Percentiles rank a stretch among this genome's conserved stretches.
Conservation (phyloP, 1,140 invertebrate genomes). For the Heterodera schachtii region DNA sequence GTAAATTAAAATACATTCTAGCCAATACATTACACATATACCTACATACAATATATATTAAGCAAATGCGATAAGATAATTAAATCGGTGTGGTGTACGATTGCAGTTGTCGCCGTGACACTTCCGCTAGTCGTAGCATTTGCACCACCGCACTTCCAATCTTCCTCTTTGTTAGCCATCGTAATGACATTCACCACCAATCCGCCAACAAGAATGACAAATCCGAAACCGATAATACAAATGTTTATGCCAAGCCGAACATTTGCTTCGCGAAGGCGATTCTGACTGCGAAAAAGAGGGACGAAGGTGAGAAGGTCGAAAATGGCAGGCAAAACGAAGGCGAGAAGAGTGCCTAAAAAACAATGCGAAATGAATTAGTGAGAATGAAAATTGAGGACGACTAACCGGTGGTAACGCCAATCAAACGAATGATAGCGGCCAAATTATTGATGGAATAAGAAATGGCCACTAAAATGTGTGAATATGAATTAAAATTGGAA, state of each 20-base stretch:
- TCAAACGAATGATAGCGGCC: constrained; percentile 54
- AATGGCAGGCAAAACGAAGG: constrained; percentile 55
- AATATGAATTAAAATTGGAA: neutral
- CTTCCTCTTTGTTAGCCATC: neutral
- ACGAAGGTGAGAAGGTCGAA: constrained; percentile 53
- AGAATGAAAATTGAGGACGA: neutral
- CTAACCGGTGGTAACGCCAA: constrained; percentile 48
- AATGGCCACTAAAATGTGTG: constrained; percentile 48
- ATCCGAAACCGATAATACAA: constrained; percentile 42
- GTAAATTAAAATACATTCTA: too few relatives aligned
- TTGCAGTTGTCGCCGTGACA: too few relatives aligned
- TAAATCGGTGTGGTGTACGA: too few relatives aligned
- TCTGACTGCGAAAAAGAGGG: constrained; percentile 3
- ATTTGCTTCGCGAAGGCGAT: neutral
- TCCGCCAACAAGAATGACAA: constrained; percentile 58
- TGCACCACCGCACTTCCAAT: too few relatives aligned
- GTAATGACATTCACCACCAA: constrained; percentile 53
- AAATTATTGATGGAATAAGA: constrained; percentile 52
- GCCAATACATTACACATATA: too few relatives aligned
- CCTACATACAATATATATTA: too few relatives aligned
- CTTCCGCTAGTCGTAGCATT: too few relatives aligned
- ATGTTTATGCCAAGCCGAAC: constrained; percentile 36
- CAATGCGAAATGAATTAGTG: neutral
- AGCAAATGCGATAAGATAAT: too few relatives aligned
- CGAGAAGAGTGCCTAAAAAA: constrained; percentile 49